Percentiles rank a stretch among this genome's conserved stretches.
Conservation (phyloP, 1,140 invertebrate species). For the Triops cancriformis region DNA sequence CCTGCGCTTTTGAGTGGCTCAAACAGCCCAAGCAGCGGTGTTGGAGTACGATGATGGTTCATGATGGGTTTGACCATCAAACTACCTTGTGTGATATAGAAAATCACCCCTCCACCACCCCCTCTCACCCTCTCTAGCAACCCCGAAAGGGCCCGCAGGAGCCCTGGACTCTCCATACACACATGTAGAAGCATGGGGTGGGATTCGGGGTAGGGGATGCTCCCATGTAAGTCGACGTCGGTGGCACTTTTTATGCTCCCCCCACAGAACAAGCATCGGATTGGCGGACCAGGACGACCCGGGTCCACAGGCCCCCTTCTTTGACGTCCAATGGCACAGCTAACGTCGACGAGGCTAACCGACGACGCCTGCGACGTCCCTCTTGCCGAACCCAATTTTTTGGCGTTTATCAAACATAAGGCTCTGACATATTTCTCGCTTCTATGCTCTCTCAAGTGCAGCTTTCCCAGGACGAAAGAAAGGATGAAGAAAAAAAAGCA, state of each 20-base stretch:
- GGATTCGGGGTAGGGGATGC: background rate
- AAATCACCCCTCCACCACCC: background rate
- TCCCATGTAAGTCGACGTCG: background rate
- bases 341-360: background rate
- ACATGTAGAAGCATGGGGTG: background rate
- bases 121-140: background rate
- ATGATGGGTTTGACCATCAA: constrained; percentile 2
- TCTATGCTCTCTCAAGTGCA: background rate
- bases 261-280: constrained; percentile 8
- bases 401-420: constrained; percentile 11
- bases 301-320: background rate
- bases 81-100: constrained; percentile 1
- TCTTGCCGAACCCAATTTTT: background rate
- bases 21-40: background rate
- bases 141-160: constrained; percentile 11
- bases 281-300: constrained; percentile 7
- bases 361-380: constrained; percentile 6
- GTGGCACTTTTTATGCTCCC: background rate
- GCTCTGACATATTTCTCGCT: constrained; percentile 13
- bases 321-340: constrained; percentile 12
- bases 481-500: background rate
- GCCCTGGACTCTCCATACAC: background rate
- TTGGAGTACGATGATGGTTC: background rate
- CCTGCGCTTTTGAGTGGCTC: background rate
- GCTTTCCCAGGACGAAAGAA: background rate